These are phyloP conservation scores for Taphrorychus bicolor DNA, from an alignment of 2,888 invertebrate species.

Conservation along the genomic window DNA sequence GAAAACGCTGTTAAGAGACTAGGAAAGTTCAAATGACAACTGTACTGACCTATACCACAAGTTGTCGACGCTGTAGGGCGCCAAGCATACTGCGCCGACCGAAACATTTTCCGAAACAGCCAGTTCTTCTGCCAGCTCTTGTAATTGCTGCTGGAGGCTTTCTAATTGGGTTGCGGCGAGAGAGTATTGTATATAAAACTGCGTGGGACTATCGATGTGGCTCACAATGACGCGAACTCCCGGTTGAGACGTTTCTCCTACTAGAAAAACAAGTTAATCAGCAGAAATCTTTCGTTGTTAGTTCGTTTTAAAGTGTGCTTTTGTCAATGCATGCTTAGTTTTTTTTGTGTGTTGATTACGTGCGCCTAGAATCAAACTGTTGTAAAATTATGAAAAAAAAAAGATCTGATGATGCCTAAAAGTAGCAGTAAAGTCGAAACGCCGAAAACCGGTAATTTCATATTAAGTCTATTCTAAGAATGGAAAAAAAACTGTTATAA, in stretches of 20 bases:
- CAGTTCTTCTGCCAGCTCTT: constrained; percentile 63
- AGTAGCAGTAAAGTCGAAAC: no score
- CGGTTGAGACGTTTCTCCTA: not conserved
- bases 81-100: constrained; percentile 72
- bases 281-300: no score
- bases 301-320: no score
- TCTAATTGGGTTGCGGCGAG: constrained; percentile 65
- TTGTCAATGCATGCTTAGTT: no score
- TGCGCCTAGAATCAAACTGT: no score
- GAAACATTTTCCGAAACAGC: constrained; percentile 65
- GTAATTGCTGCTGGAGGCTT: constrained; percentile 70
- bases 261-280: not conserved
- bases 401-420: no score
- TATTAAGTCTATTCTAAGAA: no score
- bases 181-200: constrained; percentile 75
- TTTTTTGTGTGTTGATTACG: no score
- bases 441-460: no score
- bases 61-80: constrained; percentile 82
- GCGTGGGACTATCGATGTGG: constrained; percentile 77
- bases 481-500: no score
- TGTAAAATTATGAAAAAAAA: no score
- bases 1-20: no score
- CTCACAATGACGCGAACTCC: constrained; percentile 65
- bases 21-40: constrained; percentile 1
- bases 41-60: constrained; percentile 77